Percentiles rank a stretch among this genome's conserved stretches.
Conservation (phyloP, 2,113 vertebrate genomes). For the Strix uralensis region DNA sequence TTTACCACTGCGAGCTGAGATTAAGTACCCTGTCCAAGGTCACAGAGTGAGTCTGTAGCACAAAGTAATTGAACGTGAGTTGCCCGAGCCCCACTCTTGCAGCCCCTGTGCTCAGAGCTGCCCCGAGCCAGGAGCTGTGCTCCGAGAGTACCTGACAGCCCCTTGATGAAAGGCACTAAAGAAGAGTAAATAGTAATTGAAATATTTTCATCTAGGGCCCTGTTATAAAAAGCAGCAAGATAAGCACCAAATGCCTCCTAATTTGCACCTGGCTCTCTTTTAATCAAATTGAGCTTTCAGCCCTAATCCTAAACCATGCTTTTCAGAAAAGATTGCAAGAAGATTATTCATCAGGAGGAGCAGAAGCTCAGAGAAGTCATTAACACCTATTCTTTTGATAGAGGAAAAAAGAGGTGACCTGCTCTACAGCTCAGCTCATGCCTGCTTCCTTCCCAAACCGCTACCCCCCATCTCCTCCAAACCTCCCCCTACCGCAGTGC, state of each 20-base stretch:
- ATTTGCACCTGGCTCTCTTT: constrained; percentile 35
- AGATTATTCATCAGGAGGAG: background rate
- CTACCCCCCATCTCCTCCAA: background rate
- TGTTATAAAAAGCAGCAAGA: background rate
- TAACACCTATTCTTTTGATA: background rate
- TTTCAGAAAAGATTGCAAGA: background rate
- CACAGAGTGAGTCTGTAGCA: background rate
- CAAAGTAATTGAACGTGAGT: background rate
- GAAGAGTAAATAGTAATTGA: background rate
- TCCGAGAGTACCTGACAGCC: background rate
- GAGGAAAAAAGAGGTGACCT: background rate
- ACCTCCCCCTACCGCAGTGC: rapidly evolving
- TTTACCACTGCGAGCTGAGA: background rate
- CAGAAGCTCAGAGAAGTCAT: background rate
- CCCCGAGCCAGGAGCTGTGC: background rate
- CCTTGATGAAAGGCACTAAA: background rate
- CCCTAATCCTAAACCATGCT: background rate
- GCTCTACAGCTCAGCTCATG: background rate
- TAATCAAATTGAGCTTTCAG: constrained; percentile 43
- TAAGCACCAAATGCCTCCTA: background rate
- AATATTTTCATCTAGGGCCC: background rate
- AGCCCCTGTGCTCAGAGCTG: background rate
- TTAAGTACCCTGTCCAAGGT: constrained; percentile 24
- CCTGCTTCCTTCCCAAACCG: background rate
- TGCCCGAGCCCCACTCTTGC: background rate